phyloP scores from a whole-genome alignment of 2,797 vertebrate species.

The Dallia pectoralis region DNA sequence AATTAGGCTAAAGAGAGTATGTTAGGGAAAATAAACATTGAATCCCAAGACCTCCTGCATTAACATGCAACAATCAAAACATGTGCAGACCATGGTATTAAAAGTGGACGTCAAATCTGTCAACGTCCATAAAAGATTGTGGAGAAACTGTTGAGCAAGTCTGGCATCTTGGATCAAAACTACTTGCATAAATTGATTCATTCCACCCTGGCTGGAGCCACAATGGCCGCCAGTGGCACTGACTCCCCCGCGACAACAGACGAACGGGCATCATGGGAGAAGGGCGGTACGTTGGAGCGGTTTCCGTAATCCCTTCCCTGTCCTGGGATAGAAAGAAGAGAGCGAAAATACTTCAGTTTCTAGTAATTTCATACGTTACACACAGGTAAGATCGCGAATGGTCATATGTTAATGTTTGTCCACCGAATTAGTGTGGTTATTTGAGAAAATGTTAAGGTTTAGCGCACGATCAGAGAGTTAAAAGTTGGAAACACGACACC shows the following conservation, averaged over 20 bases:
- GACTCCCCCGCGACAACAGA: constrained; percentile 9
- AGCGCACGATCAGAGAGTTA: constrained; percentile 15
- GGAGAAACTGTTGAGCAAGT: constrained; percentile 44
- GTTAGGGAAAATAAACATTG: neutral
- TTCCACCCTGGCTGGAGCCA: constrained; percentile 43
- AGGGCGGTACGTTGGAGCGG: constrained; percentile 63
- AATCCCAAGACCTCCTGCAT: neutral
- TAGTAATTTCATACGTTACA: constrained; percentile 48
- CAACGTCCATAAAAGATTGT: neutral
- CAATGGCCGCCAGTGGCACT: constrained; percentile 65
- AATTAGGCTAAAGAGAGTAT: neutral
- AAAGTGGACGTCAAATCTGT: constrained; percentile 25
- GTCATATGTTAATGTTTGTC: constrained; percentile 4
- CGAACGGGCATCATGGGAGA: constrained; percentile 44
- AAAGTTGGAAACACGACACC: constrained; percentile 60
- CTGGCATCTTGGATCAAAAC: constrained; percentile 67
- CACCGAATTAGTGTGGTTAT: neutral
- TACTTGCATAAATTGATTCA: fast-evolving
- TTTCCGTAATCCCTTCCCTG: constrained; percentile 80
- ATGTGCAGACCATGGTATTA: constrained; percentile 1
- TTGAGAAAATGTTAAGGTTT: neutral
- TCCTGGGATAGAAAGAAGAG: constrained; percentile 62
- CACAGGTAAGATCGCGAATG: constrained; percentile 70
- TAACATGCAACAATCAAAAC: constrained; percentile 1
- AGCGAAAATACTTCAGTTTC: constrained; percentile 45